A percentile compares a stretch with the other conserved stretches of the same genome.
Conservation (phyloP, 2,888 invertebrate genomes). For the Baccha elongata region DNA sequence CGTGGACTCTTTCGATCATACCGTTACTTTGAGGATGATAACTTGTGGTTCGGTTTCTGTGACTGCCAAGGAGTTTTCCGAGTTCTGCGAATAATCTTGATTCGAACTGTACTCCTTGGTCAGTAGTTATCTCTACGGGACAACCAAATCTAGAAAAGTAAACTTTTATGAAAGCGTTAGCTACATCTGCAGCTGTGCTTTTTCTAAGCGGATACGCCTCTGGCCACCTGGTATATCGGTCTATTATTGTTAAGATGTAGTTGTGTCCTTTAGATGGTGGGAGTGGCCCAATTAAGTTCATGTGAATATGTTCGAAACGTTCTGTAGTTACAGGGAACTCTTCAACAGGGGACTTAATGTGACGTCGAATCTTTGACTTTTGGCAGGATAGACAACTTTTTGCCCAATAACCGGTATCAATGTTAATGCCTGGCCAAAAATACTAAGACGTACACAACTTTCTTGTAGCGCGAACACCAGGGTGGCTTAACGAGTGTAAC, state of each 20-base stretch:
- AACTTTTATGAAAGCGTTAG: conserved; percentile 1
- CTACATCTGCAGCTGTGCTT: conserved; percentile 8
- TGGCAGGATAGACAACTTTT: conserved; percentile 8
- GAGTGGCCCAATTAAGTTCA: background rate
- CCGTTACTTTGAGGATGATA: background rate
- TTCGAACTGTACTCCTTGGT: background rate
- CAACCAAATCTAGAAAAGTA: conserved; percentile 2
- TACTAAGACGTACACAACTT: conserved; percentile 12
- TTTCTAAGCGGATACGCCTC: conserved; percentile 17
- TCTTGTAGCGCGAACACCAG: background rate
- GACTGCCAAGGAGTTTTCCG: background rate
- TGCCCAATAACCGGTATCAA: conserved; percentile 4
- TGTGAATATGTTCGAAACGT: too few species aligned
- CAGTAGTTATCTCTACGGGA: background rate
- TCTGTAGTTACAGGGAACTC: background rate
- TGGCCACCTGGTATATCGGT: too few species aligned
- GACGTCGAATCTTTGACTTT: background rate
- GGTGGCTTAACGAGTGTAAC: background rate
- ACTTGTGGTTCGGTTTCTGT: background rate
- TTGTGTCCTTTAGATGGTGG: background rate
- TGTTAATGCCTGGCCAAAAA: too few species aligned
- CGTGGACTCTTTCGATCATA: background rate
- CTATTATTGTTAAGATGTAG: too few species aligned
- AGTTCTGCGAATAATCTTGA: background rate
- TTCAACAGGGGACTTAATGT: too few species aligned